A percentile compares a stretch with the other conserved stretches of the same genome.
Evolutionary conservation across 2,888 invertebrate species (phyloP).

Genomic region (Synanthedon andrenaeformis): DNA sequence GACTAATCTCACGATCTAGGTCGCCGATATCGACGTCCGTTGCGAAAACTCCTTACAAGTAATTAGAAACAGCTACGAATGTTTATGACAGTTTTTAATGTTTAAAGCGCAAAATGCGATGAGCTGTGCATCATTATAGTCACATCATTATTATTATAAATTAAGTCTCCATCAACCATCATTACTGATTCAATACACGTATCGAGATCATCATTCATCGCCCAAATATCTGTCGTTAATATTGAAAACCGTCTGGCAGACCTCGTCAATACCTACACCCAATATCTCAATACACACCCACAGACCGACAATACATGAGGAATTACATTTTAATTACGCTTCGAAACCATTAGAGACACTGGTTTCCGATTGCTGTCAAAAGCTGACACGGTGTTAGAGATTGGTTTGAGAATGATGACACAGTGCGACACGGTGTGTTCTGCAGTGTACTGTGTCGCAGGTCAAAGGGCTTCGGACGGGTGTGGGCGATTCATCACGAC

Average conservation of each 20-base stretch:
- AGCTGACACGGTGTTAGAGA: background rate
- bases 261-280: constrained; percentile 8
- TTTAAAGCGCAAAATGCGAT: too few relatives aligned
- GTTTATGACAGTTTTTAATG: too few relatives aligned
- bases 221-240: constrained; percentile 5
- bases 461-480: background rate
- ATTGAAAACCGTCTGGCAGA: constrained; percentile 8
- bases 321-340: constrained; percentile 25
- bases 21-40: background rate
- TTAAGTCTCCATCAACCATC: background rate
- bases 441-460: background rate
- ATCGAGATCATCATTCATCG: background rate
- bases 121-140: too few relatives aligned
- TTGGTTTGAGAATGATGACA: background rate
- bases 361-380: background rate
- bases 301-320: constrained; percentile 5
- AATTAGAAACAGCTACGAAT: too few relatives aligned
- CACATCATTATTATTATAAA: background rate
- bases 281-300: constrained; percentile 10
- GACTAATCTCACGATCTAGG: background rate
- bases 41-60: background rate
- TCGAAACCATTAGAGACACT: background rate
- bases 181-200: background rate
- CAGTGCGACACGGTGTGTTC: background rate
- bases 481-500: constrained; percentile 23